Base-by-base conservation (phyloP, 2,888 invertebrate species). In the Sepioteuthis lessoniana region DNA sequence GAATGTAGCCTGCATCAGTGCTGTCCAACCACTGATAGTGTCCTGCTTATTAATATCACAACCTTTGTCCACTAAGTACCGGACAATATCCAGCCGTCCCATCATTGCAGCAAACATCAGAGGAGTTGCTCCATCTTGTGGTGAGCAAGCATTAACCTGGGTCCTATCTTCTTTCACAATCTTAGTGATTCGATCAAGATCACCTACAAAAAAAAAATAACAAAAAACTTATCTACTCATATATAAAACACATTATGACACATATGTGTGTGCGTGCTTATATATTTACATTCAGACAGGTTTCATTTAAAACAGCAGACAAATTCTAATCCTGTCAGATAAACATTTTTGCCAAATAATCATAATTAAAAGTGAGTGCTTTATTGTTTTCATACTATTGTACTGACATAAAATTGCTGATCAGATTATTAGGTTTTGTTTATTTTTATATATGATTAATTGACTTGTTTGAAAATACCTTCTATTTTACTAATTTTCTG, bases 1-100 rank as follows among this genome's bases (percentile, higher is more conserved):
- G 95, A 97, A 97, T 0, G 97, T 97, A 35, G 97, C 97, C 95
- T 97, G 97, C 97, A 97, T 97, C 37, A 97, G 96, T 10, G 97
- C 97, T 42, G 97, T 97, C 97, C 97, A 97, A 8, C 97, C 97
- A 95, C 97, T 97, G 94, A 96, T 96, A 5, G 95, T 95, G 95
- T 97, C 97, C 95, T 97, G 97, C 94, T 97, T 97, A 95, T 97
- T 97, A 93, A 97, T 96, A 94, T 97, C 97, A 95, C 97, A 97
- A 37, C 97, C 97, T 21, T 96, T 95, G 94, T 96, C 96, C 28
- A 97, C 96, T 94, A 97, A 95, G 94, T 97, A 94, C 95, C 97
- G 96, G 1, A 96, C 97, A 93, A 97, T 97, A 94, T 97, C 97
- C 42, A 97, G 94, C 28, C 97, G 96, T 8, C 97, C 97, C 4